Base-by-base conservation (phyloP, 2,113 vertebrate genomes). In the Sialia sialis region DNA sequence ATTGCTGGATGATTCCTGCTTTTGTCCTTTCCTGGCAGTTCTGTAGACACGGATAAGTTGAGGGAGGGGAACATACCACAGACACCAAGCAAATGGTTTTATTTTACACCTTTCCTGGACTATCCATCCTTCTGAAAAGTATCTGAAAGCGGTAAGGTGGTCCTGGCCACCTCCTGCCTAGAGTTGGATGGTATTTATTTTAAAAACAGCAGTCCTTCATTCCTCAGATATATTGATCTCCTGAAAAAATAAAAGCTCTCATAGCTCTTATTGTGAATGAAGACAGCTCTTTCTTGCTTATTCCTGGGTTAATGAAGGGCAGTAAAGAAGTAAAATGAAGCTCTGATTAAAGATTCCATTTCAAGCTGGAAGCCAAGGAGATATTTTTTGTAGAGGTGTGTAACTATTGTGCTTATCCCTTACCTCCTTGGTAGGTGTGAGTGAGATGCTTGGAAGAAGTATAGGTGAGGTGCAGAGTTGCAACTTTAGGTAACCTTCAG, bases 381-480 rank as follows among this genome's bases (percentile, higher is more conserved):
- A 2, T 75, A 4, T 43, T 77, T 16, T 67, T 93, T 59, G 17
- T 30, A 56, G 29, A 82, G 6, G 13, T 2, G 0, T 1, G 0
- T 41, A 62, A 62, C 23, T 67, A 8, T 7, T 32, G 44, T 60
- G 12, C 18, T 76, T 60, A 27, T 48, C 32, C 18, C 9, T 76
- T 54, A 54, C 8, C 22, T 84, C 16, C 9, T 21, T 79, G 41
- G 11, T 54, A 55, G 63, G 4, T 12, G 3, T 32, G 18, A 32
- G 41, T 15, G 26, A 72, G 12, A 36, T 74, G 26, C 51, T 68
- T 89, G 38, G 62, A 84, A 52, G 18, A 38, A 60, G 9, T 34
- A 21, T 27, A 38, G 43, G n/a, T 84, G 55, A 90, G 22, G 22
- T 68, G 18, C 26, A 36, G 29, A 64, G 19, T 54, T 62, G 66